phyloP scores from a whole-genome alignment of 2,888 invertebrate species.

The Phytoseiulus persimilis region DNA sequence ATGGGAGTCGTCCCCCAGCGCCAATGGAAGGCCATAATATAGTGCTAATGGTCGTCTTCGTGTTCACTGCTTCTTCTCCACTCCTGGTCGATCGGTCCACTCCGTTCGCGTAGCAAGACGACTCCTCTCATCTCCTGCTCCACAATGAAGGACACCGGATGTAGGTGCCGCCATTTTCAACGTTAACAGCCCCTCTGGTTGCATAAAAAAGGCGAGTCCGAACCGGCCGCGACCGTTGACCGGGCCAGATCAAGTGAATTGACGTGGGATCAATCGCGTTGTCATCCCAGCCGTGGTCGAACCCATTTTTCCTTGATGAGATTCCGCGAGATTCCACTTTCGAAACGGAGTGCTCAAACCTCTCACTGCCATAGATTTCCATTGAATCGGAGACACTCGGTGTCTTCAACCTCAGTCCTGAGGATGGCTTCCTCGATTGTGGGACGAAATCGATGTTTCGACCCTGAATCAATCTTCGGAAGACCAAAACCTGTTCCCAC shows the following conservation, averaged over 20 bases:
- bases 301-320: too few relatives aligned
- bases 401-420: too few relatives aligned
- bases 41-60: constrained; percentile 5
- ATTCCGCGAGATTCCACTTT: too few relatives aligned
- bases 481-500: too few relatives aligned
- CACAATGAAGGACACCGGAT: background rate
- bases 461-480: too few relatives aligned
- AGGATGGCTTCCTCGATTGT: too few relatives aligned
- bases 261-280: background rate
- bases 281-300: too few relatives aligned
- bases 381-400: too few relatives aligned
- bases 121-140: too few relatives aligned
- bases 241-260: background rate
- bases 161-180: background rate
- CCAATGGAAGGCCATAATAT: background rate
- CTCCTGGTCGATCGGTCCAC: background rate
- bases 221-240: background rate
- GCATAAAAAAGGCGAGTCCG: background rate
- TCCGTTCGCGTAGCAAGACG: background rate
- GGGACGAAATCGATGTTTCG: too few relatives aligned
- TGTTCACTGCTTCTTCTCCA: background rate
- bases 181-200: background rate
- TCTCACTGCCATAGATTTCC: too few relatives aligned
- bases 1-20: background rate
- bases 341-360: too few relatives aligned